Evolutionary conservation across 2,888 invertebrate species (phyloP), one percentile per base, ranked within the genome.

Genomic region (Argyresthia goedartella): DNA sequence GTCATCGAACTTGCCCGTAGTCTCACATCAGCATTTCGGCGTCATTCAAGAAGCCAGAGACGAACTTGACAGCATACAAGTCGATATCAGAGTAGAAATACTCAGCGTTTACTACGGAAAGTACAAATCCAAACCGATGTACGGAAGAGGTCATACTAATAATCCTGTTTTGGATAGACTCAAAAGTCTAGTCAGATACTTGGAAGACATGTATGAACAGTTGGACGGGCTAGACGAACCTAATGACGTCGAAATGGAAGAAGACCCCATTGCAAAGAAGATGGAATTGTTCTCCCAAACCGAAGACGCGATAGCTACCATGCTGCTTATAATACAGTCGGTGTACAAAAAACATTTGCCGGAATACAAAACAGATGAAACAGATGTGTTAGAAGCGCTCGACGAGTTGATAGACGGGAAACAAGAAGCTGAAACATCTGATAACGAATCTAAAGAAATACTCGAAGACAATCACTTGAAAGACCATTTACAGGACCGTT

Each of bases 381-480:
- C 65, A 49, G 80, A 85, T 53, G 69, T 84, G 7, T 59, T 80
- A 7, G 67, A 70, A 46, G 78, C 79, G 25, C 78, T 80, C 36
- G 76, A 79, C 52, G 77, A 78, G 60, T 71, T 80, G 8, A 76
- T 80, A 55, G 73, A 79, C 10, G 73, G 60, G 25, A 56, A 56
- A 11, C 46, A 48, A 25, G 59, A 69, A 42, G 68, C 69, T 14
- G 69, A 67, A 2, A 60, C 64, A 34, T 69, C 76, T 35, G 72
- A 72, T 16, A 78, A 82, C 46, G 78, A 80, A 55, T 75, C 88
- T 1, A 88, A 88, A 43, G 88, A 89, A 49, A 76, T 87, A 43
- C 64, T 89, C 10, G 81, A 88, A 67, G 89, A 91, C 15, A 88
- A 90, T 62, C 92, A 92, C 75, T 81, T 95, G 48, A 93, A 91